Base-by-base conservation (phyloP, 2,888 invertebrate species). In the Dynastes maya region DNA sequence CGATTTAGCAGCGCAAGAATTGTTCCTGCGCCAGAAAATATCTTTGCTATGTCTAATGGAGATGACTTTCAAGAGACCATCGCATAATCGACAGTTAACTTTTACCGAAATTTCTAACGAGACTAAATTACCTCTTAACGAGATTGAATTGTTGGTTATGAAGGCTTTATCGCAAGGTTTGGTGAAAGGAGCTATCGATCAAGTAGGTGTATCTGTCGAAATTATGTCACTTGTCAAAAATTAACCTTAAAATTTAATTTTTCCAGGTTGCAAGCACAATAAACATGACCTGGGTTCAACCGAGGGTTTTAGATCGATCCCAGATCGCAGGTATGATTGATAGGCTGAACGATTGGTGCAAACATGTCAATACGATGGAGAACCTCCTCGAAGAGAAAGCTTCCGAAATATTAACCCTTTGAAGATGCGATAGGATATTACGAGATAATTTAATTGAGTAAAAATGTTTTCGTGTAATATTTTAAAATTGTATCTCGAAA, bases 121-220 rank as follows among this genome's bases (percentile, higher is more conserved):
- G 86, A 96, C 98, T 2, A 92, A 95, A 82, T 90, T 98, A 78
- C 96, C 96, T 0, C 89, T 93, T 0, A 94, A 95, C 83, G 95
- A 97, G 87, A 97, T 99, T 27, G 99, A 99, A 87, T 91, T 98
- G 80, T 90, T 99, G 64, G 97, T 99, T 0, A 99, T 99, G 99
- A 98, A 98, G 89, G 99, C 99, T 0, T 88, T 99, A 37, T 97
- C 98, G 0, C 95, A 98, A 87, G 97, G 96, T 29, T 91, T 99
- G 16, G 96, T 99, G 3, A 94, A 95, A 78, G 99, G 98, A 0
- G 95, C 95, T 79, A 98, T 99, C 82, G 98, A 99, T 90, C 97
- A 98, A 90, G 97, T 98, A 81, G 22, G 55, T 51, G 32, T 32
- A 5, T 1, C 2, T 37, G 13, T 22, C 3, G 9, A 53, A 51